A percentile compares a stretch with the other conserved stretches of the same genome.
phyloP scores from a whole-genome alignment of 2,888 invertebrate species.

The Lysandra bellargus region DNA sequence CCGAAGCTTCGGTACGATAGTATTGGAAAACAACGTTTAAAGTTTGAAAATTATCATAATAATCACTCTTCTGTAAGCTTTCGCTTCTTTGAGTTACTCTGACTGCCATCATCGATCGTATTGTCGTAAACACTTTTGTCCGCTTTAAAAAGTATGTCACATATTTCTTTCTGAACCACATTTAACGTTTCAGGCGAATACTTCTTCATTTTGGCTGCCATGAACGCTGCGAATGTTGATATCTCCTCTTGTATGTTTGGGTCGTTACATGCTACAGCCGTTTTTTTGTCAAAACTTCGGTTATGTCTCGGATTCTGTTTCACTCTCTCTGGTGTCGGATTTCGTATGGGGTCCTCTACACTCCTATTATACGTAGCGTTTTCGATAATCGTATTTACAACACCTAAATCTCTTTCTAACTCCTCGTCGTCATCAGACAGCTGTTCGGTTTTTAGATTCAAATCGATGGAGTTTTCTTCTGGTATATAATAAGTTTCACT shows the following conservation, averaged over 20 bases:
- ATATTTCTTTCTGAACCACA: slow-evolving; percentile 54
- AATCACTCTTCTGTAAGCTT: slow-evolving; percentile 5
- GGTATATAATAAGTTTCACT: background rate
- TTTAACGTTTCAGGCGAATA: slow-evolving; percentile 50
- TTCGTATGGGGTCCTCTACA: background rate
- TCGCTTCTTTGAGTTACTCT: background rate
- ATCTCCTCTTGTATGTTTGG: slow-evolving; percentile 50
- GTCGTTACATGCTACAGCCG: slow-evolving; percentile 36
- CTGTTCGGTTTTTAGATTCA: slow-evolving; percentile 27
- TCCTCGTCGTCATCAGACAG: slow-evolving; percentile 22
- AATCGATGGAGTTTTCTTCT: slow-evolving; percentile 6
- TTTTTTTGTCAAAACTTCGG: background rate
- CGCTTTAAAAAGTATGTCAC: slow-evolving; percentile 55
- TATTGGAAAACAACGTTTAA: background rate
- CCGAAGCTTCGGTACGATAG: too few relatives aligned
- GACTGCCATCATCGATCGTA: background rate
- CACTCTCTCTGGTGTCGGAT: background rate
- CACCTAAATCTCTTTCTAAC: slow-evolving; percentile 15
- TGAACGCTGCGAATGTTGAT: slow-evolving; percentile 50
- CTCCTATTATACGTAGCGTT: background rate
- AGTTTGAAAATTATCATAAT: background rate
- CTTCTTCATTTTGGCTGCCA: slow-evolving; percentile 55
- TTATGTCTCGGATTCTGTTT: background rate
- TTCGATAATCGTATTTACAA: background rate
- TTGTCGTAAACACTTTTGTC: slow-evolving; percentile 47